Percentiles rank a stretch among this genome's conserved stretches.
Evolutionary conservation across 37 sponge, comb jelly and placozoan genomes (phyloP).

Genomic region (Mnemiopsis leidyi): DNA sequence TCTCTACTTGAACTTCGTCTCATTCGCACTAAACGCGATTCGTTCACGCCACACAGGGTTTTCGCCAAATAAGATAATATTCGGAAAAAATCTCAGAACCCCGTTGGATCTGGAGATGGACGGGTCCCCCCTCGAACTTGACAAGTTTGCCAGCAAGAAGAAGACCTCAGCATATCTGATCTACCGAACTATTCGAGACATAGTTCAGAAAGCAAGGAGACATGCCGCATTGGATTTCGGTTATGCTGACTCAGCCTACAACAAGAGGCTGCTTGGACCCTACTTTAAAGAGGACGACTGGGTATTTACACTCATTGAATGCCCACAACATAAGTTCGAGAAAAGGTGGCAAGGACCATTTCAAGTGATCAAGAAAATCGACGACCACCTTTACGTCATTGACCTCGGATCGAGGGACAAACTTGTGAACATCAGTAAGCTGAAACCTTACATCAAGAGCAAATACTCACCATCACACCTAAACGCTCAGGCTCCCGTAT

Average conservation of each 20-base stretch:
- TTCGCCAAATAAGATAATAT: neutral
- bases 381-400: slow-evolving; percentile 4
- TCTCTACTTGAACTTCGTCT: neutral
- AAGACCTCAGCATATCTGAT: neutral
- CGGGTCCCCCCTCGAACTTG: neutral
- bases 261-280: neutral
- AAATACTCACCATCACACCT: neutral
- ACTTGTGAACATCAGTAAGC: slow-evolving; percentile 5
- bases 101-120: neutral
- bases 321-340: neutral
- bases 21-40: neutral
- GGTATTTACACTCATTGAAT: neutral
- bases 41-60: neutral
- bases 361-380: neutral
- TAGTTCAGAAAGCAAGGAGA: neutral
- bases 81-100: neutral
- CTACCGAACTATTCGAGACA: neutral
- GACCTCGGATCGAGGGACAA: neutral
- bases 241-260: neutral
- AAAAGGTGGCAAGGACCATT: slow-evolving; percentile 2
- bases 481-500: neutral
- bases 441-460: neutral
- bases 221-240: neutral
- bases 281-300: neutral
- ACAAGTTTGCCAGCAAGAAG: neutral